Evolutionary conservation across 2,888 invertebrate species (phyloP).

Genomic region (Drosophila melanosoma): DNA sequence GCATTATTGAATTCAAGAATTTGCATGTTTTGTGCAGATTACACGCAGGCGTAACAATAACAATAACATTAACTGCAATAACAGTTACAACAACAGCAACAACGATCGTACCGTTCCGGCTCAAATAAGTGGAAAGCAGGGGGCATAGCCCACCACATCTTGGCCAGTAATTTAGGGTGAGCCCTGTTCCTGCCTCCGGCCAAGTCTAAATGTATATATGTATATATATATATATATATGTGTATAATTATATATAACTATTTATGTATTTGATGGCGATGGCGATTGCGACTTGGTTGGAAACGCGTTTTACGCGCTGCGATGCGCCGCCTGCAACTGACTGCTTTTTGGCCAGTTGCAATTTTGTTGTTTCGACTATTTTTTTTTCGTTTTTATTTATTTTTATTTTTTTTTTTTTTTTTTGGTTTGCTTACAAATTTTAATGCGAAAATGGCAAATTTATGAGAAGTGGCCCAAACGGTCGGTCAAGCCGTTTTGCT

Average conservation of each 20-base stretch:
- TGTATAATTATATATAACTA: conserved; percentile 2
- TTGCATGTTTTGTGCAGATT: conserved; percentile 24
- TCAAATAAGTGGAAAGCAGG: conserved; percentile 57
- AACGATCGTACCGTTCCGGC: conserved; percentile 69
- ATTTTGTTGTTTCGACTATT: conserved; percentile 17
- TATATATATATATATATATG: neutral
- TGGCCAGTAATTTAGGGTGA: conserved; percentile 2
- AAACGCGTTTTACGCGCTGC: conserved; percentile 68
- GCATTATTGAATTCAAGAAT: conserved; percentile 46
- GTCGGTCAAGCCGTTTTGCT: conserved; percentile 61
- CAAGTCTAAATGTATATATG: conserved; percentile 1
- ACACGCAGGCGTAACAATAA: conserved; percentile 14
- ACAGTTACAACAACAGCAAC: neutral
- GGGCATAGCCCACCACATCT: conserved; percentile 53
- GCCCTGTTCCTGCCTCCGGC: conserved; percentile 2
- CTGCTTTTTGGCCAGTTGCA: conserved; percentile 30
- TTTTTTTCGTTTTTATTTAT: conserved; percentile 21
- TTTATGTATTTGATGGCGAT: neutral
- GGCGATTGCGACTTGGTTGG: conserved; percentile 13
- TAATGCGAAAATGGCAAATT: conserved; percentile 83
- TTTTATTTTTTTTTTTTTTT: conserved; percentile 21
- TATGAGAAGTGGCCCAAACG: conserved; percentile 72
- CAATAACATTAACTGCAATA: conserved; percentile 7
- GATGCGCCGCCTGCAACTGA: conserved; percentile 73
- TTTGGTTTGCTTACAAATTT: conserved; percentile 77